These are phyloP conservation scores for Catharus bicknelli DNA, from an alignment of 2,113 vertebrate genomes.

Conservation along the genomic window DNA sequence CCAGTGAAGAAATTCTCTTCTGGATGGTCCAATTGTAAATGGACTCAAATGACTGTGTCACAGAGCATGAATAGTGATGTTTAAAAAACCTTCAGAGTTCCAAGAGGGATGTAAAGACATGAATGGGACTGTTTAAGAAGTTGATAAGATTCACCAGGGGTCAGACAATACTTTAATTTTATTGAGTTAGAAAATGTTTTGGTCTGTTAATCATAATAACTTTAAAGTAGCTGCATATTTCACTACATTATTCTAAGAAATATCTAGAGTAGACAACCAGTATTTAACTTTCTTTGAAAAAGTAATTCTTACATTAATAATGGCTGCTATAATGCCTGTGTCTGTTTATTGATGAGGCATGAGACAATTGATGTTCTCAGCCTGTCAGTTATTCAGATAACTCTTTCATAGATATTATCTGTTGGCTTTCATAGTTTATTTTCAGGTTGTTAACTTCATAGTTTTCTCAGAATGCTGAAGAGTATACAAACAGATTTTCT, in stretches of 20 bases:
- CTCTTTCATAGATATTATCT: not conserved
- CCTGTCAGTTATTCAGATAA: not conserved
- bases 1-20: not conserved
- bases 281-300: constrained; percentile 10
- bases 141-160: not conserved
- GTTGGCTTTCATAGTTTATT: not conserved
- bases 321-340: not conserved
- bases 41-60: not conserved
- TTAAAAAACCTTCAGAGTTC: not conserved
- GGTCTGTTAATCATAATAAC: not conserved
- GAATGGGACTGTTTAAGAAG: not conserved
- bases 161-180: not conserved
- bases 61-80: not conserved
- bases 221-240: not conserved
- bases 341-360: constrained; percentile 27
- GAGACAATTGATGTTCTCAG: not conserved
- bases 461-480: not conserved
- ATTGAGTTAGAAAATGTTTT: not conserved
- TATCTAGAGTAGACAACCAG: not conserved
- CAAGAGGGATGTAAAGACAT: not conserved
- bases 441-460: not conserved
- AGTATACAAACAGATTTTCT: not conserved
- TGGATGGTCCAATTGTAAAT: not conserved
- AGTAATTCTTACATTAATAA: not conserved
- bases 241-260: not conserved